These are phyloP conservation scores for Brachyopa scutellaris DNA, from an alignment of 2,888 invertebrate species.

Conservation along the genomic window DNA sequence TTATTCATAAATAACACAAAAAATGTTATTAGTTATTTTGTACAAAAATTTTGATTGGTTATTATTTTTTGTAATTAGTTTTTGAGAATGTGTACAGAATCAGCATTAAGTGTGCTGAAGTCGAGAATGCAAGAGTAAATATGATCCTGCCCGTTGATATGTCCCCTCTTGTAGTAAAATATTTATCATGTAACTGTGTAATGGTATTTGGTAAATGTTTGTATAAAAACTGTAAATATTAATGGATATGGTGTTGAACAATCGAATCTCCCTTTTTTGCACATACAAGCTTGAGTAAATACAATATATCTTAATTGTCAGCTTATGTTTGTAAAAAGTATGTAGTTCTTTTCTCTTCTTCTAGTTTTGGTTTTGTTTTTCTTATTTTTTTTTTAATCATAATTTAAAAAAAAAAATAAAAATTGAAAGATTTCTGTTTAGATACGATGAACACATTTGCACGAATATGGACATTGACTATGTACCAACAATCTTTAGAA, in stretches of 20 bases:
- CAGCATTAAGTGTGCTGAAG: conserved; percentile 72
- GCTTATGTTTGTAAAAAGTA: conserved; percentile 42
- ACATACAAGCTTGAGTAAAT: conserved; percentile 55
- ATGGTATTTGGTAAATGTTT: conserved; percentile 68
- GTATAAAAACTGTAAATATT: conserved; percentile 61
- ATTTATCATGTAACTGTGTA: conserved; percentile 57
- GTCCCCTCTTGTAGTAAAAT: conserved; percentile 35
- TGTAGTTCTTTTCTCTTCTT: conserved; percentile 13
- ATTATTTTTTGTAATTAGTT: conserved; percentile 36
- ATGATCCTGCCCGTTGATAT: conserved; percentile 65
- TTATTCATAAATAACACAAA: conserved; percentile 40
- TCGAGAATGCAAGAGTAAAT: conserved; percentile 59
- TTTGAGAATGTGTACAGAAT: conserved; percentile 65
- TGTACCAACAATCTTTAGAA: conserved; percentile 40
- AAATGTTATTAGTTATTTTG: conserved; percentile 35
- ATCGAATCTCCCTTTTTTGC: conserved; percentile 52
- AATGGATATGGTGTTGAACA: conserved; percentile 59
- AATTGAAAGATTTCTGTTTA: conserved; percentile 17
- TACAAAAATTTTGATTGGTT: conserved; percentile 39
- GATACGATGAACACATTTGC: conserved; percentile 39
- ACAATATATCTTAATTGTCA: conserved; percentile 24
- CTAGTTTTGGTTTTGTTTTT: conserved; percentile 9
- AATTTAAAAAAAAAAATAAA: no score
- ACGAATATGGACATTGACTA: conserved; percentile 54
- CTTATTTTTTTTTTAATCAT: not conserved